Base-by-base conservation (phyloP, 2,797 vertebrate species). In the Falco biarmicus region DNA sequence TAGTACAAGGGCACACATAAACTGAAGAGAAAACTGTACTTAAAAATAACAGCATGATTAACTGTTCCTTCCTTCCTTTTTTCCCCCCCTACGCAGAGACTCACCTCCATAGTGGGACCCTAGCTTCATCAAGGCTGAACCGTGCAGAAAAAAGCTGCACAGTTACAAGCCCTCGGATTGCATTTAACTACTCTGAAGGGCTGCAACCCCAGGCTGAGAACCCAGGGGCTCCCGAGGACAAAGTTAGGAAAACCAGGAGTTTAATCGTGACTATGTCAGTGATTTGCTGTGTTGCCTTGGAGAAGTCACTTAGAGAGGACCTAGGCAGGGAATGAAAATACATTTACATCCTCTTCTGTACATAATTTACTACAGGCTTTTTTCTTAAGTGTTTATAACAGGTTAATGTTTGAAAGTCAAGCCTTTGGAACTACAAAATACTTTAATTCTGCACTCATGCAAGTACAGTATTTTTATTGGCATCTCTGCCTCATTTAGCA, bases 291-390 rank as follows among this genome's bases (percentile, higher is more conserved):
- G 91, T 93, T 91, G 83, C 76, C 89, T 93, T 93, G 89, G 73
- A 95, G 89, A 94, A 96, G 79, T 81, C 73, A 81, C 87, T 96
- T 86, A 89, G 21, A 89, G 48, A 68, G 29, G 69, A 88, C 71
- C 69, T 68, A 50, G 29, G 74, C 1, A 64, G 19, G 15, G 66
- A 95, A 88, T 47, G 29, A 53, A 94, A 96, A 93, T 57, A 78
- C 5, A 91, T 92, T 75, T 93, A 54, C 50, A 93, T 77, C 71
- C 68, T 85, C 73, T 89, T 86, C 82, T 75, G 60, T 39, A 86
- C 22, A 6, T 53, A 53, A 95, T 74, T 92, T 60, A 77, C 75
- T 57, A 82, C 39, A 57, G 28, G 11, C 7, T 78, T 90, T 87
- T 83, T 74, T 39, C 39, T 66, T 51, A 61, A 89, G 29, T 57